phyloP scores from a whole-genome alignment of 2,113 vertebrate genomes.

The Melanotaenia duboulayi region DNA sequence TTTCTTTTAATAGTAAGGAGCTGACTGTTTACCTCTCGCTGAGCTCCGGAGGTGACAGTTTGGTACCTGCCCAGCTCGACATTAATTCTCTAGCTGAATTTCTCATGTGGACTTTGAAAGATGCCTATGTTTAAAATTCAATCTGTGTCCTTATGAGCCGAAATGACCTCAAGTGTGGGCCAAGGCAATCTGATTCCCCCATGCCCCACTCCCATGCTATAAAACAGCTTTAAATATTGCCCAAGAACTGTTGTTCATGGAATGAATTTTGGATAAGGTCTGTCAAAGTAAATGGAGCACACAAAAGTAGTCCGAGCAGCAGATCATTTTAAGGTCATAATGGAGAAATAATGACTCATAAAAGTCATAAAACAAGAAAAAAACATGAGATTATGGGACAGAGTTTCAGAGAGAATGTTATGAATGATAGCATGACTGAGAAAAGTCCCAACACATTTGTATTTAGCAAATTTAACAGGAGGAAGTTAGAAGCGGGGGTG shows the following conservation, averaged over 20 bases:
- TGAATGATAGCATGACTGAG: slow-evolving; percentile 15
- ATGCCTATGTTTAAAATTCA: slow-evolving; percentile 34
- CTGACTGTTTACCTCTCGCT: slow-evolving; percentile 69
- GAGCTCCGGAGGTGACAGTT: slow-evolving; percentile 55
- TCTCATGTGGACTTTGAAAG: slow-evolving; percentile 19
- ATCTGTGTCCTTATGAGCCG: slow-evolving; percentile 48
- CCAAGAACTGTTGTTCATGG: slow-evolving; percentile 58
- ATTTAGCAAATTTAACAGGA: slow-evolving; percentile 40
- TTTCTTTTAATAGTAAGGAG: slow-evolving; percentile 79
- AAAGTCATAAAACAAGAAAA: slow-evolving; percentile 62
- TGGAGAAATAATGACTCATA: slow-evolving; percentile 65
- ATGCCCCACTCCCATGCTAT: slow-evolving; percentile 13
- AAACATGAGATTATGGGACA: slow-evolving; percentile 60
- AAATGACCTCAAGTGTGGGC: slow-evolving; percentile 56
- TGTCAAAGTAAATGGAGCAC: slow-evolving; percentile 68
- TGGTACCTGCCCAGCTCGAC: slow-evolving; percentile 54
- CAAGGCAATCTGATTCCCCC: slow-evolving; percentile 54
- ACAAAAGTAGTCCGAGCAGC: slow-evolving; percentile 62
- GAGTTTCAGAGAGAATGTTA: slow-evolving; percentile 43
- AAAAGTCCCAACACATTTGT: slow-evolving; percentile 23
- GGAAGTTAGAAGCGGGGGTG: slow-evolving; percentile 37
- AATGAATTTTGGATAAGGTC: slow-evolving; percentile 68
- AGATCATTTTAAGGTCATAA: slow-evolving; percentile 67
- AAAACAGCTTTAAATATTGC: slow-evolving; percentile 70
- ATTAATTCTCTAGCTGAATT: slow-evolving; percentile 27